phyloP scores from a whole-genome alignment of 2,888 invertebrate genomes.

The Podabrus alpinus region DNA sequence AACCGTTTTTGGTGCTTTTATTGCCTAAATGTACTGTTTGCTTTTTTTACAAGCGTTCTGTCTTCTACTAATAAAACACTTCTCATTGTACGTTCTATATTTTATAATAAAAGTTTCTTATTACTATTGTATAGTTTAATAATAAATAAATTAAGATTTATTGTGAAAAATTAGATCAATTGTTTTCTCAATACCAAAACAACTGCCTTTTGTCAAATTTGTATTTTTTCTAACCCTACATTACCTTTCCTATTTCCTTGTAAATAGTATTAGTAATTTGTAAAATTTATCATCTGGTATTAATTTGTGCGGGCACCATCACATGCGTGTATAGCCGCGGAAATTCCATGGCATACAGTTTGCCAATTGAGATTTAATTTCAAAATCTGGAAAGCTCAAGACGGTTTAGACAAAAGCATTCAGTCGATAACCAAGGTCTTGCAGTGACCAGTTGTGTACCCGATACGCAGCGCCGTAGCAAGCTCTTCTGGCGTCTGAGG shows the following conservation, averaged over 20 bases:
- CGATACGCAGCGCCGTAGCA: no score
- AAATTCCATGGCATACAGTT: no score
- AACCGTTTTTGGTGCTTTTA: slow-evolving; percentile 50
- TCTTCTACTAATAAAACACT: slow-evolving; percentile 33
- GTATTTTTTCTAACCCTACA: neutral
- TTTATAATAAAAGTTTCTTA: neutral
- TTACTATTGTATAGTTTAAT: neutral
- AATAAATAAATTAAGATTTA: neutral
- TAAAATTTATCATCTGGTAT: no score
- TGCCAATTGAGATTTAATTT: no score
- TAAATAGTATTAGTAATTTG: neutral
- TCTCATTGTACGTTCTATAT: neutral
- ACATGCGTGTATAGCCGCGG: no score
- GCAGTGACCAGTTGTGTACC: no score
- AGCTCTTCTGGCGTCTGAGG: no score
- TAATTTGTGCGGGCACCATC: no score
- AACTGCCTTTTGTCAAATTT: neutral
- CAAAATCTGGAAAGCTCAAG: no score
- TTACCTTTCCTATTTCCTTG: neutral
- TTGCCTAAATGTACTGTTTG: slow-evolving; percentile 51
- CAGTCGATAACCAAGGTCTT: no score
- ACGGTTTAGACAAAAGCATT: no score
- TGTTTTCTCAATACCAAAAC: neutral
- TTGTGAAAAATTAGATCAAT: neutral
- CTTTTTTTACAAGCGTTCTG: slow-evolving; percentile 46